A percentile compares a stretch with the other conserved stretches of the same genome.
Conservation (phyloP, 2,113 vertebrate species). For the Girardinichthys multiradiatus region DNA sequence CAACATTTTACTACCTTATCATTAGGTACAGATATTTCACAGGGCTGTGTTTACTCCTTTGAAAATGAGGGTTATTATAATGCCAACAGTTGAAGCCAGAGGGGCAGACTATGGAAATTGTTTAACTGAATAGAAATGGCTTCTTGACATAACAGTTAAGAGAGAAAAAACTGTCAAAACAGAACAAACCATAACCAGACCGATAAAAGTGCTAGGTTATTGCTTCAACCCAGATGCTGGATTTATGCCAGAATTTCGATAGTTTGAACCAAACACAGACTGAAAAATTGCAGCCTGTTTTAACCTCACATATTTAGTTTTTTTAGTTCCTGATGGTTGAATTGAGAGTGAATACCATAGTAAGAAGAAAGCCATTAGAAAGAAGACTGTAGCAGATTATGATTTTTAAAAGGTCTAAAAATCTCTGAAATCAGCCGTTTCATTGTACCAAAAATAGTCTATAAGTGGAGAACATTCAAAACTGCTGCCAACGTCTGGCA, state of each 20-base stretch:
- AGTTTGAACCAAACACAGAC: not conserved
- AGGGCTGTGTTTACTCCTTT: conserved; percentile 16
- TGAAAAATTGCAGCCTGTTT: too few relatives aligned
- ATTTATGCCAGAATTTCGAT: not conserved
- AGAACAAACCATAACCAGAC: not conserved
- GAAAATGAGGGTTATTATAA: conserved; percentile 39
- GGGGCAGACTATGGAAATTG: conserved; percentile 47
- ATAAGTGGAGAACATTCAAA: too few relatives aligned
- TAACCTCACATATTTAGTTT: too few relatives aligned
- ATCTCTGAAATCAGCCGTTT: too few relatives aligned
- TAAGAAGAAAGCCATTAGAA: not conserved
- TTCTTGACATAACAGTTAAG: conserved; percentile 39
- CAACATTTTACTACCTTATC: conserved; percentile 22
- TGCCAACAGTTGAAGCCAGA: conserved; percentile 31
- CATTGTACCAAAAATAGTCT: too few relatives aligned
- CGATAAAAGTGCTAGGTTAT: not conserved
- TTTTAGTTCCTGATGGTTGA: too few relatives aligned
- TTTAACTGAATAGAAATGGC: conserved; percentile 39
- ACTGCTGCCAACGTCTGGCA: too few relatives aligned
- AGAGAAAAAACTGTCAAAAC: conserved; percentile 11
- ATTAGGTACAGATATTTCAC: conserved; percentile 20
- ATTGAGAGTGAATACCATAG: too few relatives aligned
- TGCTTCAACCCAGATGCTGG: not conserved
- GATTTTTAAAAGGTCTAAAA: too few relatives aligned
- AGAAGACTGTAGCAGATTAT: not conserved